Evolutionary conservation across 2,888 invertebrate species (phyloP).

Genomic region (Eubasilissa splendida): DNA sequence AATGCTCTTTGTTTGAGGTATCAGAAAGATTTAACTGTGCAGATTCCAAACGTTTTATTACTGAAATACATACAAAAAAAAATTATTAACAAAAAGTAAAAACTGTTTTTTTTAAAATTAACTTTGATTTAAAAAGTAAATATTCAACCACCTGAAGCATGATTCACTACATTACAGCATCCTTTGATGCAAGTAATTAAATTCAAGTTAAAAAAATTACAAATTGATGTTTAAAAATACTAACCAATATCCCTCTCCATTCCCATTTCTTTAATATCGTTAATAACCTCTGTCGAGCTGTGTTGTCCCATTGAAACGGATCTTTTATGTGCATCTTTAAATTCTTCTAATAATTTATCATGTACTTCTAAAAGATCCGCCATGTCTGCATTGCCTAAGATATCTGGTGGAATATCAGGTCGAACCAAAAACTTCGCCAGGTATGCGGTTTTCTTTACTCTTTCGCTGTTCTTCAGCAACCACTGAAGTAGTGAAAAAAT

Average conservation of each 20-base stretch:
- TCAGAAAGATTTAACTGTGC: constrained; percentile 77
- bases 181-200: no score
- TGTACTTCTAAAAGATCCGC: constrained; percentile 81
- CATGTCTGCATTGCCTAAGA: constrained; percentile 82
- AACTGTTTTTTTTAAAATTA: neutral
- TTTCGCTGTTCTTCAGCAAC: constrained; percentile 82
- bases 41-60: constrained; percentile 71
- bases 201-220: neutral
- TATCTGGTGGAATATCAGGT: constrained; percentile 83
- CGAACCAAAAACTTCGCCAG: constrained; percentile 77
- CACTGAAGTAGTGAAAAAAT: constrained; percentile 87
- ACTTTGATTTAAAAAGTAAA: no score
- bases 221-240: constrained; percentile 67
- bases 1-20: constrained; percentile 77
- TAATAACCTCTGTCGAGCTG: constrained; percentile 85
- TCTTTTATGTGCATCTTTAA: constrained; percentile 84
- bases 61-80: constrained; percentile 60
- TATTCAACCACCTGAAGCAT: no score
- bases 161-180: no score
- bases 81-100: neutral
- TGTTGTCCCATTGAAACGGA: constrained; percentile 76
- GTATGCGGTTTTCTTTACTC: constrained; percentile 87
- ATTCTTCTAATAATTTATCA: constrained; percentile 83
- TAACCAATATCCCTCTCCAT: constrained; percentile 86
- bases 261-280: constrained; percentile 90